Conservation (phyloP, 2,797 vertebrate species). For the Tapirus indicus region DNA sequence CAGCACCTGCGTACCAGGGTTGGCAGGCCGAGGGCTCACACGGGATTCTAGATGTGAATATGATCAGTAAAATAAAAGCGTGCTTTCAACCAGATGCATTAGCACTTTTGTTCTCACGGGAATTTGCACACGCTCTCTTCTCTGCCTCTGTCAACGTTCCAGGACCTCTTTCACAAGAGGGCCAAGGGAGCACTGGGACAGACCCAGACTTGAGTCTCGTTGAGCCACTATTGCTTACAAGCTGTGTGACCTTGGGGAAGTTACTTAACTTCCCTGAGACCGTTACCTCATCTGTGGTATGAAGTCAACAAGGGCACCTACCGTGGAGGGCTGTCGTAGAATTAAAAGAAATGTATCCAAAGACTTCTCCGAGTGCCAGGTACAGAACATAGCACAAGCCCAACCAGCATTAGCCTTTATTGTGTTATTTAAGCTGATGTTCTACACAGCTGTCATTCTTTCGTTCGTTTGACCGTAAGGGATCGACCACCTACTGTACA, state of each 20-base stretch:
- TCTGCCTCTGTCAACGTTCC: not conserved
- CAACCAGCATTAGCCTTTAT: fast-evolving
- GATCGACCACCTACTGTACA: not conserved
- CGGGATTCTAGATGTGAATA: fast-evolving
- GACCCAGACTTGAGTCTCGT: not conserved
- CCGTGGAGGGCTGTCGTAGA: not conserved
- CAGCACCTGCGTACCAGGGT: fast-evolving
- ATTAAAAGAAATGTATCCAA: not conserved
- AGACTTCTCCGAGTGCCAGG: not conserved
- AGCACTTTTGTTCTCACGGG: not conserved
- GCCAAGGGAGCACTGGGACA: not conserved
- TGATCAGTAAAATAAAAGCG: not conserved
- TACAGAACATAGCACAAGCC: fast-evolving
- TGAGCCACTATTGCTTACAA: too few relatives aligned
- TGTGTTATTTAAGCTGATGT: not conserved
- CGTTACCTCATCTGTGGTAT: not conserved
- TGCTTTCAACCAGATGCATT: not conserved
- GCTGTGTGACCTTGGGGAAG: not conserved
- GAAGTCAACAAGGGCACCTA: too few relatives aligned
- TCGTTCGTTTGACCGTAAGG: not conserved
- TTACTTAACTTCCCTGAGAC: not conserved
- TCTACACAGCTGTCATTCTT: not conserved
- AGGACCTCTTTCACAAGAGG: not conserved
- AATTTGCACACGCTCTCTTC: not conserved
- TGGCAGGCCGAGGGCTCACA: not conserved